Conservation (phyloP, 2,797 vertebrate genomes). For the Epinephelus malabaricus region DNA sequence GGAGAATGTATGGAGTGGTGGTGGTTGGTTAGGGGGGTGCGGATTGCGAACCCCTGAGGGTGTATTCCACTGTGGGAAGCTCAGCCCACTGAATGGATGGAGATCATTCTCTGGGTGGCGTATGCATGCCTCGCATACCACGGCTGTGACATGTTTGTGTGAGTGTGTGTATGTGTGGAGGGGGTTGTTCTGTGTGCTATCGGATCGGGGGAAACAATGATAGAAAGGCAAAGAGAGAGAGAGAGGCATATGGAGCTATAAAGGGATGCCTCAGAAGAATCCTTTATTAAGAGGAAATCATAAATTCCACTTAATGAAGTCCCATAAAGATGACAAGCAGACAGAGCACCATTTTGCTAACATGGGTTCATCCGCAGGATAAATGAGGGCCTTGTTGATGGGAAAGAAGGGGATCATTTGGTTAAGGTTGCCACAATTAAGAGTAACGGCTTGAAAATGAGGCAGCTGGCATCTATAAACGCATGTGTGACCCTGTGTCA, state of each 20-base stretch:
- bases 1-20: slow-evolving; percentile 46
- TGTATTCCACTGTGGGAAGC: slow-evolving; percentile 69
- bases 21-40: slow-evolving; percentile 20
- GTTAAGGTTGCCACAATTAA: slow-evolving; percentile 52
- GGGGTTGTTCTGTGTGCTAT: slow-evolving; percentile 36
- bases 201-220: slow-evolving; percentile 38
- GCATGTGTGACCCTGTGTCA: slow-evolving; percentile 22
- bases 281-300: slow-evolving; percentile 63
- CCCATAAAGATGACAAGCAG: slow-evolving; percentile 49
- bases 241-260: slow-evolving; percentile 23
- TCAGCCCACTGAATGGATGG: slow-evolving; percentile 72
- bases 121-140: slow-evolving; percentile 85
- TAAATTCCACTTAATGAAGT: slow-evolving; percentile 64
- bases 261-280: slow-evolving; percentile 41
- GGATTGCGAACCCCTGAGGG: slow-evolving; percentile 67
- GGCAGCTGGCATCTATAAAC: slow-evolving; percentile 30
- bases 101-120: slow-evolving; percentile 79
- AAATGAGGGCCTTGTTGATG: slow-evolving; percentile 85
- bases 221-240: slow-evolving; percentile 9
- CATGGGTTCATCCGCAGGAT: slow-evolving; percentile 85
- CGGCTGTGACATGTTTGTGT: slow-evolving; percentile 70
- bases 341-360: slow-evolving; percentile 45
- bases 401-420: slow-evolving; percentile 81
- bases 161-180: slow-evolving; percentile 41
- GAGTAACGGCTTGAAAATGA: slow-evolving; percentile 52